Conservation (phyloP, 2,888 invertebrate species). For the Argyresthia albistria region DNA sequence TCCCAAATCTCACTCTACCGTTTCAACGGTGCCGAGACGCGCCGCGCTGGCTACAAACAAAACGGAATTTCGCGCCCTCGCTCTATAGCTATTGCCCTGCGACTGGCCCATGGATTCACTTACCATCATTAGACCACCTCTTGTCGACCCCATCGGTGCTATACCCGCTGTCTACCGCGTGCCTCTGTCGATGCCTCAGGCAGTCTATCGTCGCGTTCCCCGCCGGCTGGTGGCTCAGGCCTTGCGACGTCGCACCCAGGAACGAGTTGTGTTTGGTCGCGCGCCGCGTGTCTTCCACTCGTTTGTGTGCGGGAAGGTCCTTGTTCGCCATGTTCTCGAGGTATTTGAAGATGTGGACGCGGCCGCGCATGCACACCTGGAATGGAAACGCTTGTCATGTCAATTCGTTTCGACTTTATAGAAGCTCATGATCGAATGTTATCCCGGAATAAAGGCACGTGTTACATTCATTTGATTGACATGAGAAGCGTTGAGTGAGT, state of each 20-base stretch:
- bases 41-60: too few species aligned
- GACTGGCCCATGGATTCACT: too few species aligned
- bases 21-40: too few species aligned
- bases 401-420: too few species aligned
- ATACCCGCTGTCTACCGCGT: slow-evolving; percentile 92
- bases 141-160: slow-evolving; percentile 89
- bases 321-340: slow-evolving; percentile 90
- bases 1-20: too few species aligned
- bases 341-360: slow-evolving; percentile 96
- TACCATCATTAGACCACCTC: slow-evolving; percentile 86
- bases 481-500: too few species aligned
- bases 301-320: slow-evolving; percentile 63
- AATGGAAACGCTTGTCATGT: slow-evolving; percentile 14
- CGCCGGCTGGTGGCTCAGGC: slow-evolving; percentile 38
- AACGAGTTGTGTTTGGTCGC: slow-evolving; percentile 55
- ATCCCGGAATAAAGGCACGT: too few species aligned
- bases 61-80: too few species aligned
- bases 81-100: too few species aligned
- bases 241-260: slow-evolving; percentile 33
- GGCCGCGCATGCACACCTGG: slow-evolving; percentile 91
- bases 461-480: too few species aligned
- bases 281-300: slow-evolving; percentile 61
- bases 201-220: slow-evolving; percentile 66
- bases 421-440: too few species aligned
- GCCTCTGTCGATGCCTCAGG: slow-evolving; percentile 64